These are phyloP conservation scores for Eudorcas thomsonii DNA, from an alignment of 2,113 vertebrate species.

Conservation along the genomic window DNA sequence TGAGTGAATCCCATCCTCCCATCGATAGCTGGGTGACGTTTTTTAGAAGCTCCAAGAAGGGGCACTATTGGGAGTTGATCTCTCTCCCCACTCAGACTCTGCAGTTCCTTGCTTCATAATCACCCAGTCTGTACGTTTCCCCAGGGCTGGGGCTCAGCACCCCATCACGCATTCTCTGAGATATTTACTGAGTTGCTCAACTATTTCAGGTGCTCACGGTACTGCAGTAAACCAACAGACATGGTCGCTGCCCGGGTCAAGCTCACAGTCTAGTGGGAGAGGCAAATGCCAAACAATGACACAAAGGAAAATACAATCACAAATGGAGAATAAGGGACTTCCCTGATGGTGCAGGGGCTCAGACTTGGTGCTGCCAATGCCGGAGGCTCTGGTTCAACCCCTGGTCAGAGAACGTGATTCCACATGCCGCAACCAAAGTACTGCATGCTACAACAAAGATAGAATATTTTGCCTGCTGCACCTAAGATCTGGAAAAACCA, in stretches of 20 bases:
- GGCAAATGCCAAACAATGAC: no score
- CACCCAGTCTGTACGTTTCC: rapidly evolving
- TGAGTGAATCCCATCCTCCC: conserved; percentile 74
- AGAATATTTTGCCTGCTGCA: neutral
- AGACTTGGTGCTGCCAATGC: neutral
- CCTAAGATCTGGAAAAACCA: neutral
- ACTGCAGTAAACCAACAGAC: rapidly evolving
- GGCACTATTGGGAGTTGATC: neutral
- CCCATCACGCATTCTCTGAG: neutral
- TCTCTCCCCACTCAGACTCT: neutral
- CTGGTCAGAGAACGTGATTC: neutral
- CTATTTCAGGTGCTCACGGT: rapidly evolving
- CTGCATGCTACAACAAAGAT: neutral
- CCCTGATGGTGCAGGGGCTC: neutral
- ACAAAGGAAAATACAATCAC: neutral
- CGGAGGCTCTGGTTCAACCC: neutral
- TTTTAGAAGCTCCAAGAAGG: neutral
- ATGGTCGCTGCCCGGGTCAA: neutral
- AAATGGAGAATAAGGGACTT: neutral
- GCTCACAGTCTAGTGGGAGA: neutral
- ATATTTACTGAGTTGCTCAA: neutral
- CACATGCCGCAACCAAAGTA: neutral
- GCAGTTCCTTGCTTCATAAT: neutral
- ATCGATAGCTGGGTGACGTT: neutral
- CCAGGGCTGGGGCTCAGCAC: neutral